Percentiles rank a stretch among this genome's conserved stretches.
Conservation (phyloP, 2,113 vertebrate genomes). For the Microcebus ravelobensis region DNA sequence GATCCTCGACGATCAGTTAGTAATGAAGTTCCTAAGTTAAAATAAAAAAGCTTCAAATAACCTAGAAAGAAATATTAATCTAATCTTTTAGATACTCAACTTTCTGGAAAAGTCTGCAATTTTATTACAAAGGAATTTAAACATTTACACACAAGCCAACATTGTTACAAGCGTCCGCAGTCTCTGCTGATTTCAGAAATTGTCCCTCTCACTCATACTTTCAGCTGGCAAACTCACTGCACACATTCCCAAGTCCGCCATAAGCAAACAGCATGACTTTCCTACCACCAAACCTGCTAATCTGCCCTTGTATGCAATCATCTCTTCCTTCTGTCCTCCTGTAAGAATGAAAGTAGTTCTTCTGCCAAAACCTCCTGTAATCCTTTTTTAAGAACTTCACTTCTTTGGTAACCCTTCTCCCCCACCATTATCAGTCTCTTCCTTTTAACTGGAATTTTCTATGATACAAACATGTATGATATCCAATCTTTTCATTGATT, state of each 20-base stretch:
- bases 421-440: not conserved
- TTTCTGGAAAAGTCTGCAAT: not conserved
- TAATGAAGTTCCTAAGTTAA: conserved; percentile 54
- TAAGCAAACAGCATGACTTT: not conserved
- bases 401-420: not conserved
- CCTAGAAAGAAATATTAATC: not conserved
- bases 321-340: not conserved
- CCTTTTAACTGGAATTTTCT: not conserved
- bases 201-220: not conserved
- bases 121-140: not conserved
- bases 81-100: not conserved
- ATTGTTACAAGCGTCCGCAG: not conserved
- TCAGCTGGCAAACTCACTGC: too few relatives aligned
- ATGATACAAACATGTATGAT: not conserved
- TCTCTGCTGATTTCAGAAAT: not conserved
- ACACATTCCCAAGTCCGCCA: too few relatives aligned
- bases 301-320: not conserved
- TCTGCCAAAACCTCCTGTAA: not conserved
- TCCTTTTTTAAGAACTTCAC: not conserved
- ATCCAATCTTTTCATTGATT: not conserved
- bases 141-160: not conserved
- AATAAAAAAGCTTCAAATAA: not conserved
- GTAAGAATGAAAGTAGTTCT: not conserved
- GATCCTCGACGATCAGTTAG: not conserved
- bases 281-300: not conserved